phyloP scores from a whole-genome alignment of 2,797 vertebrate species.

The Onychomys arenicola region DNA sequence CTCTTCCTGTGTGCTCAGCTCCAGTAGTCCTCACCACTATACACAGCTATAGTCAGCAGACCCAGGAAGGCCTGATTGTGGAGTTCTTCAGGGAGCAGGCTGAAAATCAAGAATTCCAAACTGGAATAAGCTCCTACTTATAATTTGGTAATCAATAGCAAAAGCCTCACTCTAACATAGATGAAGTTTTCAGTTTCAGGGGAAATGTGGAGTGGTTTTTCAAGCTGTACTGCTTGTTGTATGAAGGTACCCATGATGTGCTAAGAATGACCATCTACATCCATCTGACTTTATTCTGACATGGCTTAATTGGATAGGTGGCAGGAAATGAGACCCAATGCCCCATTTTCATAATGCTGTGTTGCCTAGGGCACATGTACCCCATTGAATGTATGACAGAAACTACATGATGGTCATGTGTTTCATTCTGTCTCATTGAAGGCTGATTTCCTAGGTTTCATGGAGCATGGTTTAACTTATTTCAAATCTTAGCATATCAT shows the following conservation, averaged over 20 bases:
- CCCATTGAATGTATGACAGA: fast-evolving
- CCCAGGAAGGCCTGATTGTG: background rate
- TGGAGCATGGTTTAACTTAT: background rate
- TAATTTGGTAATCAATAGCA: background rate
- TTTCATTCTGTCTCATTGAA: background rate
- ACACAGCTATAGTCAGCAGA: background rate
- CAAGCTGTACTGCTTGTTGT: background rate
- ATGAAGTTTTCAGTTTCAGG: background rate
- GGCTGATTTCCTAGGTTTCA: background rate
- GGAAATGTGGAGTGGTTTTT: background rate
- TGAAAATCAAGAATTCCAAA: background rate
- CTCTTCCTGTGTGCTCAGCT: background rate
- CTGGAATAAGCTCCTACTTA: background rate
- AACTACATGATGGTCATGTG: fast-evolving
- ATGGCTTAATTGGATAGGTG: background rate
- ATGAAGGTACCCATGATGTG: background rate
- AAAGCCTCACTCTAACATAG: background rate
- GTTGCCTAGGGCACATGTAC: fast-evolving
- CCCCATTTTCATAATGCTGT: background rate
- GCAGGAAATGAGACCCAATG: background rate
- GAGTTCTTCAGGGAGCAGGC: background rate
- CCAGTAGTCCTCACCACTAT: too few species aligned
- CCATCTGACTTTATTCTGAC: background rate
- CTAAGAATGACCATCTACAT: background rate
- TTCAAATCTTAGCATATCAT: background rate